phyloP scores from a whole-genome alignment of 2,888 invertebrate species.

The Sepioteuthis lessoniana region DNA sequence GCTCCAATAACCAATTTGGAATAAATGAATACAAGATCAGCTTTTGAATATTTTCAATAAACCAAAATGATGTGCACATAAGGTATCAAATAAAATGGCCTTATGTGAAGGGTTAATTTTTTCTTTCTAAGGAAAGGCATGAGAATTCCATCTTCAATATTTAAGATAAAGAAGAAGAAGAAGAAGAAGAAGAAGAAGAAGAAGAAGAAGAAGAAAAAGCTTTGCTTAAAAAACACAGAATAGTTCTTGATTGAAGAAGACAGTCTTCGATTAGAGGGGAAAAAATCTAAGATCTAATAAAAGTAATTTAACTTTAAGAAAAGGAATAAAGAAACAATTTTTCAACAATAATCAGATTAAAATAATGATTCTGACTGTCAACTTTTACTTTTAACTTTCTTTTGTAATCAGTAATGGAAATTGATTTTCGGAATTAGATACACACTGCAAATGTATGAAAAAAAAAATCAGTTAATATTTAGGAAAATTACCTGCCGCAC shows the following conservation, averaged over 20 bases:
- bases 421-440: not conserved
- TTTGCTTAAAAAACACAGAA: not conserved
- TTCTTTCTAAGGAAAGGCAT: too few species aligned
- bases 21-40: not conserved
- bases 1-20: not conserved
- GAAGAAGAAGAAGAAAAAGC: not conserved
- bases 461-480: not conserved
- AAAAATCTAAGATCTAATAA: conserved; percentile 35
- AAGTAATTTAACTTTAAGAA: not conserved
- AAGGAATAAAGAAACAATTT: not conserved
- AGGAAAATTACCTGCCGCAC: not conserved
- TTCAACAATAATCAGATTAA: conserved; percentile 1
- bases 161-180: not conserved
- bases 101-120: too few species aligned
- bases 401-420: not conserved
- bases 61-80: not conserved
- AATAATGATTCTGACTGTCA: conserved; percentile 14
- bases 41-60: not conserved
- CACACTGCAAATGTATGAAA: not conserved
- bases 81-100: not conserved
- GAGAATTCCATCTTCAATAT: not conserved
- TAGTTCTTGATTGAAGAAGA: not conserved
- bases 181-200: not conserved
- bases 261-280: not conserved
- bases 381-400: conserved; percentile 3